A percentile compares a stretch with the other conserved stretches of the same genome.
phyloP scores from a whole-genome alignment of 2,113 vertebrate genomes.

The Psilopsiagon aymara region DNA sequence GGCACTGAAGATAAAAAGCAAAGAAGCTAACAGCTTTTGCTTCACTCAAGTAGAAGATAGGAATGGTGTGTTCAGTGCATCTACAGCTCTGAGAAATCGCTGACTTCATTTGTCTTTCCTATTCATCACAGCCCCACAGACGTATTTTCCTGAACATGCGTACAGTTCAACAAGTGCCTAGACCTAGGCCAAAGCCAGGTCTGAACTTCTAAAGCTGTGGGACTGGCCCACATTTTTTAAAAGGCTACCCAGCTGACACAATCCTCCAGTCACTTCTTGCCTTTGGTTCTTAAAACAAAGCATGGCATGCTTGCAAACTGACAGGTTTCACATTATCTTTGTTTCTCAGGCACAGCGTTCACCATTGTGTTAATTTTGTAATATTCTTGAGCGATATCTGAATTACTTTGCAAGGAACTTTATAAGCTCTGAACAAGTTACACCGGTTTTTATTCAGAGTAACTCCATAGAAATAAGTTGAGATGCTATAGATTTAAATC shows the following conservation, averaged over 20 bases:
- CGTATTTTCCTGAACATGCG: not conserved
- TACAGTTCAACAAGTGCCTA: not conserved
- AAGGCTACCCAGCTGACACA: not conserved
- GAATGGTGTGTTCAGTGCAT: not conserved
- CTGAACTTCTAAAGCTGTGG: not conserved
- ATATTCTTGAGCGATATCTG: not conserved
- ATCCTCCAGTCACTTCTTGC: constrained; percentile 29
- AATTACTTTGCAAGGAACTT: not conserved
- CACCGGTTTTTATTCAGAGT: not conserved
- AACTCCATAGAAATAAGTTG: not conserved
- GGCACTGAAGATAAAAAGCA: not conserved
- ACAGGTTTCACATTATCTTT: not conserved
- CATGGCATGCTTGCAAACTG: accelerated
- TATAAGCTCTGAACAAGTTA: not conserved
- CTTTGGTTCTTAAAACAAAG: not conserved
- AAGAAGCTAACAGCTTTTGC: not conserved
- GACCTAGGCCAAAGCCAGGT: not conserved
- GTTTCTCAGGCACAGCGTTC: not conserved
- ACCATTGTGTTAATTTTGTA: not conserved
- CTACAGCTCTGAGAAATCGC: not conserved
- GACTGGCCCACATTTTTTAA: not conserved
- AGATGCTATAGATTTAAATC: not conserved
- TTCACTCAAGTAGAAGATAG: not conserved
- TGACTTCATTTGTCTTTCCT: not conserved
- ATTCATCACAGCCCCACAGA: not conserved